Evolutionary conservation across 2,113 vertebrate genomes (phyloP), one percentile per base, ranked within the genome.

Genomic region (Acrocephalus arundinaceus): DNA sequence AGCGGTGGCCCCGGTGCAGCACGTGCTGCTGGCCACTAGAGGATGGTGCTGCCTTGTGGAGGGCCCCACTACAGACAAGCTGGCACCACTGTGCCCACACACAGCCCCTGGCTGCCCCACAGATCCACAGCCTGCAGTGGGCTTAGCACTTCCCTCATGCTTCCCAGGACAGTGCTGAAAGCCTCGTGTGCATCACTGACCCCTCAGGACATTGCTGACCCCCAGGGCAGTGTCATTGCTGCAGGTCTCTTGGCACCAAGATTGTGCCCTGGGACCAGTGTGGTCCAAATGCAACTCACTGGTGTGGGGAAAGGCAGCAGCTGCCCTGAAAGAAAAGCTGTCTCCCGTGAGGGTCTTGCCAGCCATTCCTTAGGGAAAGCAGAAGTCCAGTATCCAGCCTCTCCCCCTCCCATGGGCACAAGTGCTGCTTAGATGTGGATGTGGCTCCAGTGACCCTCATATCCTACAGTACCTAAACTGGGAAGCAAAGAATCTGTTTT

Each of bases 31-130:
- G 89, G 87, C 94, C 89, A 3, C 96, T 93, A 79, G 94, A 94
- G 96, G 97, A 94, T 96, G 75, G 67, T 93, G 74, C 84, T 94
- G 94, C 71, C 13, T 41, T 89, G 45, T 10, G 4, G 52, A 94
- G 74, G 27, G 27, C 54, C 46, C 39, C 0, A 0, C 21, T 45
- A 25, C 46, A 62, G 46, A 21, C 24, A 24, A 31, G 28, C 49
- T 80, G 67, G 31, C 68, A 21, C 61, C 2, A 1, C 33, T n/a
- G 2, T 49, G 27, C 48, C 49, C 79, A 28, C 39, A n/a, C 76
- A 71, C 49, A 45, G 37, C 12, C 35, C 21, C n/a, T 55, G 28
- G 51, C 52, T 65, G 7, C 52, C 28, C 3, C 1, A 8, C 15
- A 57, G 72, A 57, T 28, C n/a, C 1, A 0, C 33, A 73, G 71